These are phyloP conservation scores for Cosmia pyralina DNA, from an alignment of 2,888 invertebrate genomes.

Conservation along the genomic window DNA sequence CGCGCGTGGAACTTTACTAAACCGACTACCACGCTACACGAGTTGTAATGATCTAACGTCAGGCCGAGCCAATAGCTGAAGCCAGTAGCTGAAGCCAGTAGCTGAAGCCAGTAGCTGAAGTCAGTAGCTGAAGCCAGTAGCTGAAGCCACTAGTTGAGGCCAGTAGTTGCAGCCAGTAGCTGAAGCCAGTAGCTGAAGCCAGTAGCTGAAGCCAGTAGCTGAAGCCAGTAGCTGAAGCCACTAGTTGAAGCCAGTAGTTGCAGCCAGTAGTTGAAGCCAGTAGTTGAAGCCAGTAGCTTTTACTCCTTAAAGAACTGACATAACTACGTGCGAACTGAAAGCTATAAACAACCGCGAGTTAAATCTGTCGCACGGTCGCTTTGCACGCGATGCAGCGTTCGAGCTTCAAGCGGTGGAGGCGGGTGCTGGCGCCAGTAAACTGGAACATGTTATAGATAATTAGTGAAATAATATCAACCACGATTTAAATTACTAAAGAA, in stretches of 20 bases:
- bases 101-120: constrained; percentile 27
- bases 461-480: background rate
- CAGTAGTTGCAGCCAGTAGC: constrained; percentile 26
- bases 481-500: background rate
- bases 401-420: background rate
- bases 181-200: constrained; percentile 12
- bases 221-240: constrained; percentile 25
- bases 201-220: constrained; percentile 31
- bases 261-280: constrained; percentile 7
- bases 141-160: too few species aligned
- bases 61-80: background rate
- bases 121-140: constrained; percentile 27
- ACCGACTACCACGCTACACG: too few species aligned
- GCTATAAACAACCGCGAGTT: constrained; percentile 63
- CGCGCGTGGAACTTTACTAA: too few species aligned
- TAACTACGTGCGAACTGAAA: constrained; percentile 33
- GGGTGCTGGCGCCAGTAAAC: constrained; percentile 3
- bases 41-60: background rate
- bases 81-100: constrained; percentile 32
- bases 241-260: constrained; percentile 29
- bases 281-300: constrained; percentile 23
- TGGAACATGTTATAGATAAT: background rate
- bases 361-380: constrained; percentile 63
- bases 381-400: constrained; percentile 45
- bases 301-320: constrained; percentile 5